Evolutionary conservation across 64 coral and sea anemone genomes (phyloP).

Genomic region (Acropora yongei): DNA sequence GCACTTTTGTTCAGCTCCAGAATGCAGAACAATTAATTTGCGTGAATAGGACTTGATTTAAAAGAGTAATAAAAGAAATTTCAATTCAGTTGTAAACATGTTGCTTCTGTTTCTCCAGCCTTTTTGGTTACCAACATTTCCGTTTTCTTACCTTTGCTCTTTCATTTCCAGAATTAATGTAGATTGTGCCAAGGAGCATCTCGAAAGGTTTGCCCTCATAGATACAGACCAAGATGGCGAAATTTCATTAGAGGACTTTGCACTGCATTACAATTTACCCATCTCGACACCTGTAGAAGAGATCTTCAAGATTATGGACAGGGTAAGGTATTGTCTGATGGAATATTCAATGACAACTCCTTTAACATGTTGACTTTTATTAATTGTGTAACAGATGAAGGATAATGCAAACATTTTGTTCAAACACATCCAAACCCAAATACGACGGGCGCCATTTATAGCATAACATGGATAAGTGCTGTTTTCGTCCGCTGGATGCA

Average conservation of each 20-base stretch:
- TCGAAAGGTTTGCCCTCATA: constrained; percentile 36
- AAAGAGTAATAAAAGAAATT: no score
- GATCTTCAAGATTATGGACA: constrained; percentile 52
- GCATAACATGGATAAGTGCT: no score
- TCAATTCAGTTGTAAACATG: no score
- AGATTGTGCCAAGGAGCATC: constrained; percentile 51
- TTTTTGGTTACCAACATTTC: not conserved
- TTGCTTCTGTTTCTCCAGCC: not conserved
- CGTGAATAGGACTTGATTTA: no score
- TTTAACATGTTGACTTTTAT: not conserved
- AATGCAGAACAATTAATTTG: no score
- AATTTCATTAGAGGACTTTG: constrained; percentile 59
- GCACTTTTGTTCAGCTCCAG: no score
- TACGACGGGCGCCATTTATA: no score
- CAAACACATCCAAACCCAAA: no score
- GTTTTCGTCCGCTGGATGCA: not conserved
- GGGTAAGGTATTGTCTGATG: constrained; percentile 17
- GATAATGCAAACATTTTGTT: no score
- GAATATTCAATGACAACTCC: not conserved
- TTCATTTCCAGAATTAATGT: constrained; percentile 40
- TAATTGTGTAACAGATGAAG: no score
- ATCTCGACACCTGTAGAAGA: constrained; percentile 13
- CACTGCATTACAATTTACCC: constrained; percentile 45
- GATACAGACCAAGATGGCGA: constrained; percentile 55
- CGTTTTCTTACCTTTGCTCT: not conserved